Evolutionary conservation across 2,797 vertebrate genomes (phyloP), one percentile per base, ranked within the genome.

Genomic region (Hippocampus kuda): DNA sequence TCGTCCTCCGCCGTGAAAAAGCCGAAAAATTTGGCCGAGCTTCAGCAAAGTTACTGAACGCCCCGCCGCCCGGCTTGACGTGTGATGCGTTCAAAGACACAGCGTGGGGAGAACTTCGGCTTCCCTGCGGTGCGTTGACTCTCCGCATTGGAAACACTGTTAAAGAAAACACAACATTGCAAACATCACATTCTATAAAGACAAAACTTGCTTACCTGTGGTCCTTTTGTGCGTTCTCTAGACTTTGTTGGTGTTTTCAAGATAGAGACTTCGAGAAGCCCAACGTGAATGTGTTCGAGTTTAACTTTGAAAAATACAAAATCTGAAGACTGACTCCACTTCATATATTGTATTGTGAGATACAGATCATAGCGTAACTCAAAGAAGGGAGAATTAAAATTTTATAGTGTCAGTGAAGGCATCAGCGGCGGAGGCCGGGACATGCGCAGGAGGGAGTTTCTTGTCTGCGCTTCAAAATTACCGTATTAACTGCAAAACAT

Each of bases 1-100:
- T 76, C 18, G 34, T 61, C 27, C 30, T 38, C n/a, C 53, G 53
- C 49, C 51, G 51, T 3, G 53, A 12, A 3, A 56, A 3, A 15
- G 24, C 44, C 7, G 44, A 27, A 27, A 65, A 48, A 8, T 34
- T 80, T 84, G 82, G 83, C 81, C 70, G 15, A 51, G 75, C 44
- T 4, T 22, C 13, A 41, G 18, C 61, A 69, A 69, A 75, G 67
- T 2, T 7, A 3, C 38, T 75, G 77, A 85, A 83, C 74, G 68
- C 83, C 81, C 34, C 82, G 53, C 74, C 38, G 61, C 38, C 27
- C 15, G 63, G 69, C 69, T 65, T 75, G 41, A 54, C 26, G 22
- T 0, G 0, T 30, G 83, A 15, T 75, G 73, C 77, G 6, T 86
- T 86, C 75, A 83, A 0, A 53, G 12, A 70, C 70, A 68, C 41